These are phyloP conservation scores for Amniataba percoides DNA, from an alignment of 2,797 vertebrate species.

Conservation along the genomic window DNA sequence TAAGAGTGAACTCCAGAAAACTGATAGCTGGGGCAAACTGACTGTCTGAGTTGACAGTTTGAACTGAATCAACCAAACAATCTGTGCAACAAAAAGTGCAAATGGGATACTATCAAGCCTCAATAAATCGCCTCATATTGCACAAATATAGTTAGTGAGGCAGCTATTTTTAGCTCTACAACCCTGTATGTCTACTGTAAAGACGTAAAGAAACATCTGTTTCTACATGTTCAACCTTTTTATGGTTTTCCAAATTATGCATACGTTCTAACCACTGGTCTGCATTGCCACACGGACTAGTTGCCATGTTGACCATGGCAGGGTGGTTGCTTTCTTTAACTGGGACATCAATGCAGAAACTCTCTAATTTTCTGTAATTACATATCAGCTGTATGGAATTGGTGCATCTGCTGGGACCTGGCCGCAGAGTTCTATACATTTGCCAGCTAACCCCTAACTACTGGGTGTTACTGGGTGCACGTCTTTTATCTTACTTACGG, in stretches of 20 bases:
- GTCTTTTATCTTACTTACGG: conserved; percentile 52
- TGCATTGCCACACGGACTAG: conserved; percentile 32
- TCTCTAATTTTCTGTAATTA: conserved; percentile 85
- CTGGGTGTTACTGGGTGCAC: conserved; percentile 61
- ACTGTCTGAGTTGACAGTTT: neutral
- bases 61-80: too few species aligned
- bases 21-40: neutral
- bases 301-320: conserved; percentile 50
- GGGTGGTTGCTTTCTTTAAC: conserved; percentile 66
- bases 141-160: neutral
- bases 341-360: conserved; percentile 44
- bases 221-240: conserved; percentile 35
- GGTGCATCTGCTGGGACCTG: conserved; percentile 52
- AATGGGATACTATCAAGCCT: neutral
- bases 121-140: neutral
- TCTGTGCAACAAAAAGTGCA: too few species aligned
- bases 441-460: conserved; percentile 64
- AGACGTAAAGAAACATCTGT: neutral
- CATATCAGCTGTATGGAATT: conserved; percentile 72
- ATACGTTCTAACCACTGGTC: conserved; percentile 41
- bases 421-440: conserved; percentile 68
- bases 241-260: conserved; percentile 48
- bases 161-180: neutral
- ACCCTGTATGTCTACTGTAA: neutral
- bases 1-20: conserved; percentile 6